Evolutionary conservation across 2,113 vertebrate genomes (phyloP), one percentile per base, ranked within the genome.

Genomic region (Caloenas nicobarica): DNA sequence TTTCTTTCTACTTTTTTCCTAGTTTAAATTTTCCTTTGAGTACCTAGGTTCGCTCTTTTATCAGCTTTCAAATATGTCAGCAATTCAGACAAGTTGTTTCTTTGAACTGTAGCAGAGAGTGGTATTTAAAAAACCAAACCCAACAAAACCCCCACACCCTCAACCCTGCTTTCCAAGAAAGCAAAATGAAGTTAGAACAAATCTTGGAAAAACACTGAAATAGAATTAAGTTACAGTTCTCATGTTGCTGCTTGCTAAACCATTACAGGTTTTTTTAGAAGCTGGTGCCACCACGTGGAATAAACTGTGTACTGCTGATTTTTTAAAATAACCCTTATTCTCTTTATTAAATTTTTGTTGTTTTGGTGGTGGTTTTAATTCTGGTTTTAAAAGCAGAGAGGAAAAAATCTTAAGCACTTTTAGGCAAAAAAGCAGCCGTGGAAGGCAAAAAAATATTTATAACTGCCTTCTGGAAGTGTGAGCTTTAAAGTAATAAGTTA

Each of bases 271-370:
- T 73, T 56, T 72, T 91, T 88, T 65, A 29, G 88, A 88, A 76
- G 61, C 31, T 94, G 68, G 62, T 88, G 96, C 95, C 96, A 92
- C 92, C 94, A 2, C 13, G 96, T 95, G 96, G 95, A 66, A 33
- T 48, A 60, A 81, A 16, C 12, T 28, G 15, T 31, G 40, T 73
- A 93, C 68, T 94, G 76, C 88, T 77, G 44, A 7, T 15, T 28
- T 71, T 81, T 38, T 10, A 0, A 57, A 69, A 53, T 13, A 42
- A 42, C 0, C 11, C 9, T 61, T 23, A 3, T 42, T 60, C 40
- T 53, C 11, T 38, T 44, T 2, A 5, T n/a, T 23, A 9, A 6
- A 7, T 24, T 54, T 25, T 42, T 7, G 7, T 33, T 3, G 44
- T 44, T 16, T 14, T 34, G 31, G 48, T 50, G 12, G 46, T 40